Evolutionary conservation across 2,888 invertebrate genomes (phyloP).

Genomic region (Melanchra persicariae): DNA sequence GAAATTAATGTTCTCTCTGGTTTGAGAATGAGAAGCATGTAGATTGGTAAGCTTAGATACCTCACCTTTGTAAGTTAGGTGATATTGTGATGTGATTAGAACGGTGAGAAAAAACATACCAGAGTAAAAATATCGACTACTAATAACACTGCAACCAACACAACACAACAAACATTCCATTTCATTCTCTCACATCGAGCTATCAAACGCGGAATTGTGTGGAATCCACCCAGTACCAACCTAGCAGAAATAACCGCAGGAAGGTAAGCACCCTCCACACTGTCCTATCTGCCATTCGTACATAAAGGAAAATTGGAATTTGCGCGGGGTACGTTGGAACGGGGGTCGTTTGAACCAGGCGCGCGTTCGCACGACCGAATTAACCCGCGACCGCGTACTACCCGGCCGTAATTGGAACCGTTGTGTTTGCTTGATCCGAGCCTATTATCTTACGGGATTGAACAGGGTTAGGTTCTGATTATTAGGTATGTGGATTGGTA

Average conservation of each 20-base stretch:
- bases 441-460: slow-evolving; percentile 64
- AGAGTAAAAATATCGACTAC: not conserved
- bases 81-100: not conserved
- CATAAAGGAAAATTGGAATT: slow-evolving; percentile 85
- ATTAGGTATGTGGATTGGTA: slow-evolving; percentile 49
- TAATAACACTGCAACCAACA: slow-evolving; percentile 7
- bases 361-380: slow-evolving; percentile 79
- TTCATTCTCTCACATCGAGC: slow-evolving; percentile 28
- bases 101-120: not conserved
- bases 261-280: slow-evolving; percentile 60
- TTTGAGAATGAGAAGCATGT: not conserved
- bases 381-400: slow-evolving; percentile 73
- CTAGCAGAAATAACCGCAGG: slow-evolving; percentile 49
- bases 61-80: not conserved
- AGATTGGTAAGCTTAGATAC: too few species aligned
- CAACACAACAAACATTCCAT: slow-evolving; percentile 34
- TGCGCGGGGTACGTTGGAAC: slow-evolving; percentile 46
- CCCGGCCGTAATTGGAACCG: slow-evolving; percentile 80
- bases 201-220: slow-evolving; percentile 43
- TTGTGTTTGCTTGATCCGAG: slow-evolving; percentile 74
- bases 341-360: slow-evolving; percentile 53
- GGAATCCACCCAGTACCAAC: slow-evolving; percentile 42
- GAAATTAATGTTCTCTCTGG: not conserved
- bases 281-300: slow-evolving; percentile 61
- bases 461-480: slow-evolving; percentile 44